Evolutionary conservation across 2,888 invertebrate species (phyloP).

Genomic region (Buathra laborator): DNA sequence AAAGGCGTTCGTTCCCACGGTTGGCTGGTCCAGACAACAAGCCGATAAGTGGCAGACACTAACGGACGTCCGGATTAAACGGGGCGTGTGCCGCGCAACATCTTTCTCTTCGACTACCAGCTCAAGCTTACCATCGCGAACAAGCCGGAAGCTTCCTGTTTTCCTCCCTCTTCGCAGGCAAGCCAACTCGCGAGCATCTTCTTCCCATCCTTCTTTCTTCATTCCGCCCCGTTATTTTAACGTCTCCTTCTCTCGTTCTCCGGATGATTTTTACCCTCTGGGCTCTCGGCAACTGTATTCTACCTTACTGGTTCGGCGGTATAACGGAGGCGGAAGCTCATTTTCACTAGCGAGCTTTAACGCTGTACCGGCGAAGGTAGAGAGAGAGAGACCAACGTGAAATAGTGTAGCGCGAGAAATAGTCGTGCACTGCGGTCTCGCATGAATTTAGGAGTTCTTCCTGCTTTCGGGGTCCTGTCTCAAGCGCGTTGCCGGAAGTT

Average conservation of each 20-base stretch:
- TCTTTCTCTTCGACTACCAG: slow-evolving; percentile 32
- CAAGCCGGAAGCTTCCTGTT: slow-evolving; percentile 53
- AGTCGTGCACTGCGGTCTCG: slow-evolving; percentile 55
- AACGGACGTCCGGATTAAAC: slow-evolving; percentile 64
- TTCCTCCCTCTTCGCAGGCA: slow-evolving; percentile 49
- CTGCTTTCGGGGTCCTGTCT: slow-evolving; percentile 31
- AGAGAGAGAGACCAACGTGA: slow-evolving; percentile 21
- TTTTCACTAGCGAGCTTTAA: slow-evolving; percentile 53
- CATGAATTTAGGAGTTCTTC: slow-evolving; percentile 59
- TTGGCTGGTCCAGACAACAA: slow-evolving; percentile 16
- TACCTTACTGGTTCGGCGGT: neutral
- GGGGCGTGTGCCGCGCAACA: slow-evolving; percentile 57
- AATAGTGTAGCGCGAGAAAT: slow-evolving; percentile 5
- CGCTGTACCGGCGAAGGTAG: neutral
- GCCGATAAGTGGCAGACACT: slow-evolving; percentile 57
- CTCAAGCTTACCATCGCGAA: slow-evolving; percentile 12
- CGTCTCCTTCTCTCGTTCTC: neutral
- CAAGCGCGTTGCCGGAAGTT: slow-evolving; percentile 54
- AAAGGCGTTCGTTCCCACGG: slow-evolving; percentile 1
- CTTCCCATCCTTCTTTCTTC: slow-evolving; percentile 21
- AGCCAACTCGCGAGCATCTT: slow-evolving; percentile 42
- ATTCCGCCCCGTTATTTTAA: slow-evolving; percentile 15
- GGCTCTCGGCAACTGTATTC: slow-evolving; percentile 24
- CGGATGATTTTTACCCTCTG: slow-evolving; percentile 29
- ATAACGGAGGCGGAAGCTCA: slow-evolving; percentile 51